Percentiles rank a stretch among this genome's conserved stretches.
Evolutionary conservation across 1,140 invertebrate species (phyloP).

Genomic region (Eufriesea mexicana): DNA sequence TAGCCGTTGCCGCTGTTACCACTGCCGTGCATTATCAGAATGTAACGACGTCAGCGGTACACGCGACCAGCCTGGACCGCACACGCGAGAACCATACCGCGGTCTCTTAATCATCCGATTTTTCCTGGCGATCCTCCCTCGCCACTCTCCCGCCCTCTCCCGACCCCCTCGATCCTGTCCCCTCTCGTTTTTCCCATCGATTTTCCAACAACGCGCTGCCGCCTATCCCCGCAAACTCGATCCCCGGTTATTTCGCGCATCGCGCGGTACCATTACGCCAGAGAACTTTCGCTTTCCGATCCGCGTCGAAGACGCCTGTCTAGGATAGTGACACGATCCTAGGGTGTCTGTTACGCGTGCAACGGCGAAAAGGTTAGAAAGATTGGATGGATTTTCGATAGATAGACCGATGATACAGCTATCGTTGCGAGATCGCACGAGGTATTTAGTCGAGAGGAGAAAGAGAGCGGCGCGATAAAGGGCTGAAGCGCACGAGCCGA

Average conservation of each 20-base stretch:
- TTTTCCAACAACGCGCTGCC: neutral
- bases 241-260: neutral
- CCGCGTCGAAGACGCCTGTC: neutral
- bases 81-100: constrained; percentile 69
- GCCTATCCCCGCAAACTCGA: neutral
- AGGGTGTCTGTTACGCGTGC: too few relatives aligned
- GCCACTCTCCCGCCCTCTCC: neutral
- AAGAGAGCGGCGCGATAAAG: neutral
- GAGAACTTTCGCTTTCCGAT: neutral
- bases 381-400: too few relatives aligned
- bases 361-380: too few relatives aligned
- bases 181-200: constrained; percentile 43
- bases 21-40: constrained; percentile 76
- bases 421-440: too few relatives aligned
- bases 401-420: too few relatives aligned
- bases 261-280: neutral
- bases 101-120: constrained; percentile 77
- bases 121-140: constrained; percentile 59
- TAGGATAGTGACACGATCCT: too few relatives aligned
- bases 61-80: constrained; percentile 74
- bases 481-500: constrained; percentile 78
- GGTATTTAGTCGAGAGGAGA: too few relatives aligned
- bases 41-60: constrained; percentile 74
- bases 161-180: neutral
- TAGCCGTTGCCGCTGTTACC: constrained; percentile 58